Conservation (phyloP, 2,797 vertebrate genomes). For the Pseudochromis fuscus region DNA sequence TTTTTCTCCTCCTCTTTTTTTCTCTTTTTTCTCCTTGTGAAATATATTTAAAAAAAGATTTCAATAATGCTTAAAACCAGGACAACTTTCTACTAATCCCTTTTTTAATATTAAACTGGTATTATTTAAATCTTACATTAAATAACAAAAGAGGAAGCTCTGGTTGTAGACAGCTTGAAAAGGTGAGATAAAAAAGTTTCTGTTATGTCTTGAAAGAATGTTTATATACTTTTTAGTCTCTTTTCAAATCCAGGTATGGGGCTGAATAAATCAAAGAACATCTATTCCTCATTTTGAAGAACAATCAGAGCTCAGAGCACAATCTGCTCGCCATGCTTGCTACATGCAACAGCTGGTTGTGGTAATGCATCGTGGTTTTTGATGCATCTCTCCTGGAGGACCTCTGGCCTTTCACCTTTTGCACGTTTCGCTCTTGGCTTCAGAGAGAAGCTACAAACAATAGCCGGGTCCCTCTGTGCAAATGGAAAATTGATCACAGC, state of each 20-base stretch:
- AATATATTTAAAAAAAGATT: too few relatives aligned
- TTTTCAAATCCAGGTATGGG: neutral
- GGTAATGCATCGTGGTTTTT: constrained; percentile 42
- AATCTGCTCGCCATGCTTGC: neutral
- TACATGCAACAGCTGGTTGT: constrained; percentile 24
- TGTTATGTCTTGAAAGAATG: neutral
- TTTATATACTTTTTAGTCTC: constrained; percentile 12
- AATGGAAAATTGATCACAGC: constrained; percentile 55
- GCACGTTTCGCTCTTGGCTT: constrained; percentile 50
- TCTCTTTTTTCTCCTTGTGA: too few relatives aligned
- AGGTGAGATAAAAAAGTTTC: neutral
- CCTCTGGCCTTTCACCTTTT: constrained; percentile 40
- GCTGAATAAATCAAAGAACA: constrained; percentile 9
- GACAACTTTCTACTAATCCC: constrained; percentile 5
- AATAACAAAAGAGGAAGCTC: neutral
- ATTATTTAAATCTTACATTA: constrained; percentile 25
- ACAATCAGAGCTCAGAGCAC: neutral
- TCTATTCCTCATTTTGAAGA: neutral
- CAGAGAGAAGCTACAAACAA: constrained; percentile 55
- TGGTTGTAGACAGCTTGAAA: neutral
- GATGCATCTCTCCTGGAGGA: constrained; percentile 44
- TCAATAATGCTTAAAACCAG: constrained; percentile 14
- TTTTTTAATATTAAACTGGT: constrained; percentile 25
- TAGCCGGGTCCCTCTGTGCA: constrained; percentile 39
- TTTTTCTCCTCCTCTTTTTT: too few relatives aligned